These are phyloP conservation scores for Aspidiotus destructor DNA, from an alignment of 2,888 invertebrate genomes.

Conservation along the genomic window DNA sequence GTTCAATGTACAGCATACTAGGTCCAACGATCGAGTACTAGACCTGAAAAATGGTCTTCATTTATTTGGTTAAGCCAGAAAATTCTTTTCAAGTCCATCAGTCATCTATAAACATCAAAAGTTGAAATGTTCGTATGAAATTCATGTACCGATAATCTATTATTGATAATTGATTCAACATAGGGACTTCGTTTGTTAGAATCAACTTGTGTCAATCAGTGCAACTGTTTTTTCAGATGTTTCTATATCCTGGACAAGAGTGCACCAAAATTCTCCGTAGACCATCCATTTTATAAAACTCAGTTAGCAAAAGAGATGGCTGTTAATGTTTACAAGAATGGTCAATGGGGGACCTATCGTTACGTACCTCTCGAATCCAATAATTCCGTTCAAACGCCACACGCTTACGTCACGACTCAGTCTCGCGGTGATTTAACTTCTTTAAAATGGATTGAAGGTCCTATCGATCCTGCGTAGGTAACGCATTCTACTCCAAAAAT, in stretches of 20 bases:
- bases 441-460: conserved; percentile 69
- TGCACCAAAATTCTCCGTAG: conserved; percentile 56
- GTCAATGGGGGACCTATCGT: conserved; percentile 69
- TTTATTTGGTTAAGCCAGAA: no score
- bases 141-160: no score
- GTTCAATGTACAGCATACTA: no score
- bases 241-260: conserved; percentile 51
- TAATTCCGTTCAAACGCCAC: conserved; percentile 47
- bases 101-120: no score
- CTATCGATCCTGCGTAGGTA: conserved; percentile 18
- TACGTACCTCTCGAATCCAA: conserved; percentile 58
- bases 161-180: no score
- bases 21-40: no score
- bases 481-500: background rate
- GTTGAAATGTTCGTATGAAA: no score
- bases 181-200: no score
- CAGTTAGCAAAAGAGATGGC: conserved; percentile 64
- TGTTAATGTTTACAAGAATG: conserved; percentile 63
- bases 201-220: no score
- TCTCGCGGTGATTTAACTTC: conserved; percentile 79
- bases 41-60: no score
- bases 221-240: conserved; percentile 43
- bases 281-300: conserved; percentile 53
- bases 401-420: conserved; percentile 66
- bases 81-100: no score